Evolutionary conservation across 2,888 invertebrate species (phyloP).

Genomic region (Orthosia incerta): DNA sequence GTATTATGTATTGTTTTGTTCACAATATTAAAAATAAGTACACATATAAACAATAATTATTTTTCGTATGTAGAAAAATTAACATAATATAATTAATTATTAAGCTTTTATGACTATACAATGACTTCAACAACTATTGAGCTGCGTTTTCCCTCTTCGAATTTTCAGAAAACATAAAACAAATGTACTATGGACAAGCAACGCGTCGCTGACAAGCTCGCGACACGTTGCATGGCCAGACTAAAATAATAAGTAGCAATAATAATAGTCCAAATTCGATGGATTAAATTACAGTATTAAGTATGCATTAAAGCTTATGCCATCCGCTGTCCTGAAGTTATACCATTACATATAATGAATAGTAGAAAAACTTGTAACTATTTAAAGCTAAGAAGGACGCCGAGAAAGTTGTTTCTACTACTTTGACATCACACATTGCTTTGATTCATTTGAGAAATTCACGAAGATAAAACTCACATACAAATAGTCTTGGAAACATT

Average conservation of each 20-base stretch:
- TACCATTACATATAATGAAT: slow-evolving; percentile 60
- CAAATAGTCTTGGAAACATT: slow-evolving; percentile 84
- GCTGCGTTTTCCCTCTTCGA: slow-evolving; percentile 54
- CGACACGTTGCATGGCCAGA: slow-evolving; percentile 22
- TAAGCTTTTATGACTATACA: slow-evolving; percentile 68
- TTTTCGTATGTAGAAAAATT: slow-evolving; percentile 60
- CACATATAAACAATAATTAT: slow-evolving; percentile 63
- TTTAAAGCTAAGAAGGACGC: slow-evolving; percentile 90
- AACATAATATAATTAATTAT: slow-evolving; percentile 67
- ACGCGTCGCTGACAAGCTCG: slow-evolving; percentile 25
- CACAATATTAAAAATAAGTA: slow-evolving; percentile 66
- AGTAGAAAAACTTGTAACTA: slow-evolving; percentile 75
- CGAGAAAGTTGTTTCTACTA: slow-evolving; percentile 78
- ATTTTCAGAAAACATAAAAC: slow-evolving; percentile 53
- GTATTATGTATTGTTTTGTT: slow-evolving; percentile 66
- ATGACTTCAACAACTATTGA: slow-evolving; percentile 66
- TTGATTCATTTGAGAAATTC: slow-evolving; percentile 72
- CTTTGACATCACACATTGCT: slow-evolving; percentile 78
- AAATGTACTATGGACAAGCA: slow-evolving; percentile 31
- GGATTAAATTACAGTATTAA: slow-evolving; percentile 58
- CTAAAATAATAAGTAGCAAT: slow-evolving; percentile 40
- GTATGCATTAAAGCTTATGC: slow-evolving; percentile 64
- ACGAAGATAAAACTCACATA: slow-evolving; percentile 76
- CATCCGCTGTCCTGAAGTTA: slow-evolving; percentile 55
- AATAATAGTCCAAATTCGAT: slow-evolving; percentile 53